phyloP scores from a whole-genome alignment of 2,113 vertebrate genomes.

The Urocynchramus pylzowi region DNA sequence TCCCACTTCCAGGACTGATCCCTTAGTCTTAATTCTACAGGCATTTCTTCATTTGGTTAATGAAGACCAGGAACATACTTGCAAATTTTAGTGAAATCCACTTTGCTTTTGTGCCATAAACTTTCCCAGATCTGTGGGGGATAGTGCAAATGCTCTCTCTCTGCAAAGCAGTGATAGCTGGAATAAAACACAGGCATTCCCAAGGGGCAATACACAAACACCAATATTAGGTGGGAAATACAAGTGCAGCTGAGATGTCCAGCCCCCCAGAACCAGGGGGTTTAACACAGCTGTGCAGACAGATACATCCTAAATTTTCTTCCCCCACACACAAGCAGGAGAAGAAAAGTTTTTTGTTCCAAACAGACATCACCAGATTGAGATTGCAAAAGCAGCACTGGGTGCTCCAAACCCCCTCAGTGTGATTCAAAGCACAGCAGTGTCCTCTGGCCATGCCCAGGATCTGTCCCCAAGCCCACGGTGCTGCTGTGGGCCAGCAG shows the following conservation, averaged over 20 bases:
- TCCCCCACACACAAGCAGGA: fast-evolving
- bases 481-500: not conserved
- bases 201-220: not conserved
- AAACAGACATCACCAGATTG: not conserved
- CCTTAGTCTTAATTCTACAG: not conserved
- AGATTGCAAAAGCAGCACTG: not conserved
- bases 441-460: not conserved
- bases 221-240: fast-evolving
- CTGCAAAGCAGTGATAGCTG: not conserved
- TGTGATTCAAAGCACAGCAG: not conserved
- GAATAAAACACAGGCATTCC: not conserved
- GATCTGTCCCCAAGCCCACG: fast-evolving
- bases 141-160: not conserved
- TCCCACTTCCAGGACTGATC: not conserved
- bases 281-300: not conserved
- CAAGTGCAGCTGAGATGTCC: not conserved
- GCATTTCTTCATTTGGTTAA: not conserved
- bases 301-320: not conserved
- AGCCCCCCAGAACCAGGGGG: not conserved
- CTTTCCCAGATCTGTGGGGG: not conserved
- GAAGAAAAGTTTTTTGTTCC: not conserved
- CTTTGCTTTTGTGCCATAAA: not conserved
- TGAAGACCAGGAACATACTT: not conserved
- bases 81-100: not conserved
- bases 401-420: not conserved